Conservation (phyloP, 2,888 invertebrate species). For the Acanthacorydalis orientalis region DNA sequence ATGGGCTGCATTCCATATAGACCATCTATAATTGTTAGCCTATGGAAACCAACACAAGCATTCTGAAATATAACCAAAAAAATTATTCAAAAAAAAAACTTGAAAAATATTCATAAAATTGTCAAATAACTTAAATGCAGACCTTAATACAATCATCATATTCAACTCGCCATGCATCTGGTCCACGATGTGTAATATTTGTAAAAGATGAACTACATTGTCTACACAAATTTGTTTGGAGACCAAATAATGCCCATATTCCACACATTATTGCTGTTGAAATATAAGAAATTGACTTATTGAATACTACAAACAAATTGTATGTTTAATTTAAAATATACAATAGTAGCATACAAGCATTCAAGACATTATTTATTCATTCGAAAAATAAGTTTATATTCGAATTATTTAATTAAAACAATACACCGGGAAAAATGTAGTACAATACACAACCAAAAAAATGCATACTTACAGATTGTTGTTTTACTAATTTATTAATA, state of each 20-base stretch:
- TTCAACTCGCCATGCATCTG: constrained; percentile 60
- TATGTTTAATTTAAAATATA: no score
- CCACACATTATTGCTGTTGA: constrained; percentile 42
- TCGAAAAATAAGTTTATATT: no score
- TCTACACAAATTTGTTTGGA: constrained; percentile 34
- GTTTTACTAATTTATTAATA: no score
- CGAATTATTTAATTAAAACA: no score
- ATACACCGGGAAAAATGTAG: no score
- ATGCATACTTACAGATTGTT: no score
- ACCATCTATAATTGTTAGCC: constrained; percentile 51
- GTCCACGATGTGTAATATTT: constrained; percentile 51
- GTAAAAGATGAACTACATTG: constrained; percentile 43
- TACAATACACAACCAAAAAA: no score
- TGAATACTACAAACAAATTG: no score
- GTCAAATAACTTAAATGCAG: constrained; percentile 8
- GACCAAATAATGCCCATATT: constrained; percentile 60
- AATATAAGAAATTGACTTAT: no score
- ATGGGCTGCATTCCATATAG: constrained; percentile 64
- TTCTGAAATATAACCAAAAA: constrained; percentile 26
- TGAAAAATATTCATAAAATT: neutral
- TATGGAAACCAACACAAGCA: constrained; percentile 49
- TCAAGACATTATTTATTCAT: no score
- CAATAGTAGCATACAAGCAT: no score
- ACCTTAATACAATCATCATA: constrained; percentile 45
- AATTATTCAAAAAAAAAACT: neutral